Evolutionary conservation across 2,797 vertebrate genomes (phyloP).

Genomic region (Sebastes iracundus): DNA sequence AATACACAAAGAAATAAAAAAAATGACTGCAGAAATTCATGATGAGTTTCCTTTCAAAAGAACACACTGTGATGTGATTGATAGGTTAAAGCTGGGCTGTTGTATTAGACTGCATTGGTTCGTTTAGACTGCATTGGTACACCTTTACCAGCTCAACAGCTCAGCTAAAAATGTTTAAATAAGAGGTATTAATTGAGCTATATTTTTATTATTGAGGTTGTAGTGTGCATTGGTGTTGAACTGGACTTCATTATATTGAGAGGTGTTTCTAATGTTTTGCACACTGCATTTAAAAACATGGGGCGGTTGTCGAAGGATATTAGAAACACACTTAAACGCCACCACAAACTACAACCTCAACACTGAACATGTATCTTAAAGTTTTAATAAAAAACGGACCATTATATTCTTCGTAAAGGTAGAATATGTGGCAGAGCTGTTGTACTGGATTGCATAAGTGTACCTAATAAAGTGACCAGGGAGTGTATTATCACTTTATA

Average conservation of each 20-base stretch:
- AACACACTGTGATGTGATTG: background rate
- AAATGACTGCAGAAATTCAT: constrained; percentile 5
- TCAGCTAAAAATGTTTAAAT: background rate
- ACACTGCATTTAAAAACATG: background rate
- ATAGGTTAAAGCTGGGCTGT: background rate
- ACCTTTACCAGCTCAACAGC: background rate
- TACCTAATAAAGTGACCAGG: background rate
- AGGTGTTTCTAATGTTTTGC: background rate
- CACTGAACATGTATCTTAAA: too few relatives aligned
- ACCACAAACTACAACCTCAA: too few relatives aligned
- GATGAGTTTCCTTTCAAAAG: background rate
- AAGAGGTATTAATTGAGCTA: background rate
- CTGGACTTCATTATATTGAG: background rate
- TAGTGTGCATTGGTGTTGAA: background rate
- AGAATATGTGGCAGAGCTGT: background rate
- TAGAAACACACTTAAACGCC: background rate
- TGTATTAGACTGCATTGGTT: background rate
- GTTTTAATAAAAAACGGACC: background rate
- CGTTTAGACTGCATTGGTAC: background rate
- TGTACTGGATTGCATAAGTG: background rate
- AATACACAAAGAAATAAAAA: constrained; percentile 25
- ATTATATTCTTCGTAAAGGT: background rate
- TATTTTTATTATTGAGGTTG: background rate
- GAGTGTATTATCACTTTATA: background rate
- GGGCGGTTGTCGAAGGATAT: background rate